phyloP scores from a whole-genome alignment of 2,888 invertebrate species.

The Doris montereyensis region DNA sequence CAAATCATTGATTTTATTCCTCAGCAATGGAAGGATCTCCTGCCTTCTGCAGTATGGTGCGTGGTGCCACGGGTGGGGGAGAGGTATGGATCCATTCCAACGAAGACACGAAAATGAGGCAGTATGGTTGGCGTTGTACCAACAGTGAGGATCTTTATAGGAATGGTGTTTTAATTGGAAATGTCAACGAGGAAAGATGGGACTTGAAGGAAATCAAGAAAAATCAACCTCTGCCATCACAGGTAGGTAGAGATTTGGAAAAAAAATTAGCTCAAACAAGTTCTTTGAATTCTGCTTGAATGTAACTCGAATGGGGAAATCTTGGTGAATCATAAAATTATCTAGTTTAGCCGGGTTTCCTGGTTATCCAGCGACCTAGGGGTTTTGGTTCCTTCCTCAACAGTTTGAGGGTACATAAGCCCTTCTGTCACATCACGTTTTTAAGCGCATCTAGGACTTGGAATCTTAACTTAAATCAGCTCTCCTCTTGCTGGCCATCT shows the following conservation, averaged over 20 bases:
- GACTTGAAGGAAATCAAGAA: conserved; percentile 60
- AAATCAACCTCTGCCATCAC: conserved; percentile 66
- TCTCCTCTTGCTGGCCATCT: too few species aligned
- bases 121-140: conserved; percentile 68
- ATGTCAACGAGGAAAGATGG: conserved; percentile 69
- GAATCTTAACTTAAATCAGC: too few species aligned
- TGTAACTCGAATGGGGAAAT: too few species aligned
- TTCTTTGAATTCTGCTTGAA: background rate
- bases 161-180: conserved; percentile 64
- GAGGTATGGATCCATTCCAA: conserved; percentile 66
- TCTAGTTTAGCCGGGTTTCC: too few species aligned
- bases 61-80: conserved; percentile 58
- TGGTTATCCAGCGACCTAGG: too few species aligned
- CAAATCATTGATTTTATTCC: too few species aligned
- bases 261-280: background rate
- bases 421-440: too few species aligned
- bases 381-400: background rate
- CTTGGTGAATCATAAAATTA: too few species aligned
- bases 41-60: conserved; percentile 62
- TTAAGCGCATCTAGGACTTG: too few species aligned
- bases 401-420: too few species aligned
- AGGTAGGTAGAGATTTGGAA: conserved; percentile 54
- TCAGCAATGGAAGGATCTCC: too few species aligned
- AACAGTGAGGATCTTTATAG: conserved; percentile 64
- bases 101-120: conserved; percentile 59